phyloP scores from a whole-genome alignment of 2,797 vertebrate species.

The Chaunax sp. region DNA sequence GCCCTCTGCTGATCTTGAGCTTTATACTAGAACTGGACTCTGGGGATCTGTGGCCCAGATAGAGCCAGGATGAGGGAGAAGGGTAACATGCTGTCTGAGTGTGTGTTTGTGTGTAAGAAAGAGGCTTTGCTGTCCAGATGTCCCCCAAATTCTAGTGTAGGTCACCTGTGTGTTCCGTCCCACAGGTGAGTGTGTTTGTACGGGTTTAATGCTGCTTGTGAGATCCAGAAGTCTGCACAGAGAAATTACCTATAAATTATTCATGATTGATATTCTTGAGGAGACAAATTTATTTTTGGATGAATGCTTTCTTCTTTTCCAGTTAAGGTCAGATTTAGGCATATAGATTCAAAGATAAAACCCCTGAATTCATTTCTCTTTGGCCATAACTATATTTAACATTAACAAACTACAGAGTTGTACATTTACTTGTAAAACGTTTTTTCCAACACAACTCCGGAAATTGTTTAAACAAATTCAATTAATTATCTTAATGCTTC shows the following conservation, averaged over 20 bases:
- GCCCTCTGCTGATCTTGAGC: slow-evolving; percentile 79
- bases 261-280: background rate
- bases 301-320: slow-evolving; percentile 6
- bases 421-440: background rate
- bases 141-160: slow-evolving; percentile 38
- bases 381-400: background rate
- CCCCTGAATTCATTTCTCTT: background rate
- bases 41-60: slow-evolving; percentile 84
- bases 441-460: background rate
- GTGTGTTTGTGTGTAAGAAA: slow-evolving; percentile 48
- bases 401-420: background rate
- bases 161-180: slow-evolving; percentile 29
- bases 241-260: background rate
- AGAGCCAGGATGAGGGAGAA: slow-evolving; percentile 65
- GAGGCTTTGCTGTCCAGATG: slow-evolving; percentile 28
- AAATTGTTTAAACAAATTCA: background rate
- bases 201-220: slow-evolving; percentile 20
- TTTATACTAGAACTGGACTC: slow-evolving; percentile 83
- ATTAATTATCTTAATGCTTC: background rate
- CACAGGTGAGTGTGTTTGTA: slow-evolving; percentile 33
- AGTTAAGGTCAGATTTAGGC: slow-evolving; percentile 3
- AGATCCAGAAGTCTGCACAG: slow-evolving; percentile 15
- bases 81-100: slow-evolving; percentile 43
- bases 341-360: background rate
- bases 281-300: background rate